Evolutionary conservation across 2,113 vertebrate genomes (phyloP).

Genomic region (Perca fluviatilis): DNA sequence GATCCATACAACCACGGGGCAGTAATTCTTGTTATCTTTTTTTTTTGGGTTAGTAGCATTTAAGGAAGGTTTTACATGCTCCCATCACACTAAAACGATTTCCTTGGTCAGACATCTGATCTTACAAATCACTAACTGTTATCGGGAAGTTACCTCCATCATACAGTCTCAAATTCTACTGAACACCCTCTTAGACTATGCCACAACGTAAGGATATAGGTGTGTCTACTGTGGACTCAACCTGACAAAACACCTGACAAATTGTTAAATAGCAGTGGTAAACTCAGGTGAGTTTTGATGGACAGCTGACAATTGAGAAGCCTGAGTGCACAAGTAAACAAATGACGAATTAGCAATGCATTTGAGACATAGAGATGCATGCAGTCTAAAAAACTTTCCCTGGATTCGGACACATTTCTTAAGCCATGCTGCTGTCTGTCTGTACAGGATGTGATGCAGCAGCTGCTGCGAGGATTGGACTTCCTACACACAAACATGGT

Average conservation of each 20-base stretch:
- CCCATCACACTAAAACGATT: not conserved
- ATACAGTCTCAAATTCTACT: not conserved
- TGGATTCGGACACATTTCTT: not conserved
- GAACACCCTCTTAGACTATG: not conserved
- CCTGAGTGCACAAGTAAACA: not conserved
- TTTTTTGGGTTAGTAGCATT: not conserved
- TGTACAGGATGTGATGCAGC: conserved; percentile 81
- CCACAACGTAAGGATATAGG: too few relatives aligned
- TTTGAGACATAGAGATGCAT: not conserved
- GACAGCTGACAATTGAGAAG: not conserved
- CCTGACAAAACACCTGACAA: not conserved
- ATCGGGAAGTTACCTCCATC: not conserved
- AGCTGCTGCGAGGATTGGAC: conserved; percentile 84
- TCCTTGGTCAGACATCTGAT: not conserved
- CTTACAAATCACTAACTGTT: not conserved
- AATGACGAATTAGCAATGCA: not conserved
- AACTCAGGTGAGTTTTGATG: not conserved
- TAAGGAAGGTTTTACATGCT: not conserved
- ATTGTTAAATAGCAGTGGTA: not conserved
- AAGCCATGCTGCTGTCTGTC: conserved; percentile 1
- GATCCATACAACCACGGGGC: too few relatives aligned
- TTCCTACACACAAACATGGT: conserved; percentile 85
- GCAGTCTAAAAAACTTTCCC: not conserved
- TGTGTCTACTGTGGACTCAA: too few relatives aligned
- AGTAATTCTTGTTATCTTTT: not conserved